Conservation (phyloP, 2,888 invertebrate species). For the Cephus runcator region DNA sequence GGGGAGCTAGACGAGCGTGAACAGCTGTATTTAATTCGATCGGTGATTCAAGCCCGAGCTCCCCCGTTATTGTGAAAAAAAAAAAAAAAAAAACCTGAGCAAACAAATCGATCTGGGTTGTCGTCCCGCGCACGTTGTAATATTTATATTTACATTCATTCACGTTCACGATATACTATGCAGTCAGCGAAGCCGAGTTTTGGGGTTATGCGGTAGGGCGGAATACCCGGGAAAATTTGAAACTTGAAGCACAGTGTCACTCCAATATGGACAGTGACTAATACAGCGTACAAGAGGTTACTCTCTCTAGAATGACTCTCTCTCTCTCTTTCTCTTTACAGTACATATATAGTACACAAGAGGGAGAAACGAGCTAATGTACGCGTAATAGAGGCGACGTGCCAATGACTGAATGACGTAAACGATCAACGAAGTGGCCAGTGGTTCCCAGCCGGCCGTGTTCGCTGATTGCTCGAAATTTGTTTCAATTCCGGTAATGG, state of each 20-base stretch:
- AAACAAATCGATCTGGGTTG: not conserved
- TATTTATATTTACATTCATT: constrained; percentile 4
- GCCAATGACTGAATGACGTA: constrained; percentile 7
- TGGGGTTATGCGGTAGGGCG: not conserved
- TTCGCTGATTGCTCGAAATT: not conserved
- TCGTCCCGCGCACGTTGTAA: constrained; percentile 3
- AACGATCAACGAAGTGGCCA: not conserved
- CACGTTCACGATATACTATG: not conserved
- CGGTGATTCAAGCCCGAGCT: not conserved
- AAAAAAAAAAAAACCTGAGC: not conserved
- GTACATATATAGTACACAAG: not conserved
- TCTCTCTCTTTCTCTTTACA: not conserved
- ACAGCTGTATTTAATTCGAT: constrained; percentile 4
- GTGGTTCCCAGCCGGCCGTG: not conserved
- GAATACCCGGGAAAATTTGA: not conserved
- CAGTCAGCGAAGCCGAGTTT: not conserved
- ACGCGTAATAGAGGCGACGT: constrained; percentile 4
- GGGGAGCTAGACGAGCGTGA: not conserved
- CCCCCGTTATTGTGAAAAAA: not conserved
- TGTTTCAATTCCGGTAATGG: not conserved
- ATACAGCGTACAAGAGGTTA: not conserved
- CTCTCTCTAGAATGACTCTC: no score
- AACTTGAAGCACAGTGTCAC: not conserved
- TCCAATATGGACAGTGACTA: not conserved
- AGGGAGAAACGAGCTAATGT: not conserved